Evolutionary conservation across 2,797 vertebrate genomes (phyloP), one percentile per base, ranked within the genome.

Genomic region (Pterois miles): DNA sequence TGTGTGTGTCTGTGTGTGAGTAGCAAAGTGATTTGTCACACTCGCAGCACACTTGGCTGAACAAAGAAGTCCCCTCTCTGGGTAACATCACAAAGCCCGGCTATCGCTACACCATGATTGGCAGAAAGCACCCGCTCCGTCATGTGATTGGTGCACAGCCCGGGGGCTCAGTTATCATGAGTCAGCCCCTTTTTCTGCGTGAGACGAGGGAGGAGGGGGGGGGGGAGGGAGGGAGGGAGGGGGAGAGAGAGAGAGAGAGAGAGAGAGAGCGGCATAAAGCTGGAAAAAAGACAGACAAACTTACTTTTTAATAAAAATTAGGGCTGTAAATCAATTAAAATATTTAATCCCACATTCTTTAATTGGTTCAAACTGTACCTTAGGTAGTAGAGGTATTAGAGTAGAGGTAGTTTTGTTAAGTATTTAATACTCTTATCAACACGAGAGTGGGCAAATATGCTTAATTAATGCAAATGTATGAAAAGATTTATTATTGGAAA

Each of bases 61-160:
- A 94, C 90, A 93, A 93, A 93, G 89, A 79, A 86, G 71, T 50
- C 78, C 79, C 70, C 81, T 82, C 88, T 76, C 59, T 65, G 13
- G 20, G 65, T 43, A 76, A 76, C 86, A 76, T 76, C 77, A 78
- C 74, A 78, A 78, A 84, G 78, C 10, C 54, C 1, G 13, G 57
- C 80, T 22, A 78, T 64, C 16, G 22, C 69, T 16, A 20, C 6
- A 12, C 59, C 0, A 2, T 1, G 77, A 91, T 92, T 92, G 91
- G 91, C 74, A 65, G 69, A 87, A 52, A 76, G 52, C 59, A 36
- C 3, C 33, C 18, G 25, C 34, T 50, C 40, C 8, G 66, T 83
- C 85, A 90, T 85, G 75, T 89, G 92, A 94, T 87, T 87, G 91
- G 90, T 76, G 73, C 76, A n/a, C 10, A 46, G 88, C 86, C 82